Conservation (phyloP, 2,113 vertebrate species). For the Colossoma macropomum region DNA sequence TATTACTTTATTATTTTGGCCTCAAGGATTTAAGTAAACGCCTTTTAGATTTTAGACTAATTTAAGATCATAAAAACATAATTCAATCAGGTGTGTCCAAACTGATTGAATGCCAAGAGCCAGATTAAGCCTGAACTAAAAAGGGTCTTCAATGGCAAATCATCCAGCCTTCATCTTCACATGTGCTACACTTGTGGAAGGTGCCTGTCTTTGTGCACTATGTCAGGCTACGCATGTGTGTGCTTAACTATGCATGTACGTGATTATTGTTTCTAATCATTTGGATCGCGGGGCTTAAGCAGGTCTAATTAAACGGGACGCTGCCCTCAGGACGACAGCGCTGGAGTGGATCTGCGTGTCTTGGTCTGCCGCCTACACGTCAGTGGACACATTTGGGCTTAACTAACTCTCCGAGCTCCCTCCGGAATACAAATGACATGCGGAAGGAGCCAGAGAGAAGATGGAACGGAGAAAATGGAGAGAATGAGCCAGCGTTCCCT, state of each 20-base stretch:
- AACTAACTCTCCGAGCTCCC: constrained; percentile 38
- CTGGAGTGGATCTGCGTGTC: constrained; percentile 20
- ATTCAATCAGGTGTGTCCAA: no score
- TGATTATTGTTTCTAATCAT: constrained; percentile 16
- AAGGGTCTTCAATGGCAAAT: no score
- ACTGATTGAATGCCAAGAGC: no score
- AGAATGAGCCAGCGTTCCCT: constrained; percentile 40
- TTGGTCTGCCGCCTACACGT: constrained; percentile 28
- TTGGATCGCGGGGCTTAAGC: neutral
- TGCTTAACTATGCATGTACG: neutral
- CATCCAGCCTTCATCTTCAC: neutral
- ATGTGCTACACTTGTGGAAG: neutral
- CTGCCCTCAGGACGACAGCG: neutral
- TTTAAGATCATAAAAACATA: no score
- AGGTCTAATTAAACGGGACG: constrained; percentile 21
- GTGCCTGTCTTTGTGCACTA: neutral
- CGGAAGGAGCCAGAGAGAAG: constrained; percentile 23
- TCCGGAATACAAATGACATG: constrained; percentile 54
- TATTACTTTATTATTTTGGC: no score
- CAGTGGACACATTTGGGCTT: constrained; percentile 37
- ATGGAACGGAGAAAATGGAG: constrained; percentile 51
- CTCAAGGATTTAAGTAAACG: no score
- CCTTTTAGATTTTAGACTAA: no score
- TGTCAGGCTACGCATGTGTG: neutral
- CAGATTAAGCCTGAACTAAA: no score